These are phyloP conservation scores for Cirrhinus molitorella DNA, from an alignment of 2,797 vertebrate genomes.

Conservation along the genomic window DNA sequence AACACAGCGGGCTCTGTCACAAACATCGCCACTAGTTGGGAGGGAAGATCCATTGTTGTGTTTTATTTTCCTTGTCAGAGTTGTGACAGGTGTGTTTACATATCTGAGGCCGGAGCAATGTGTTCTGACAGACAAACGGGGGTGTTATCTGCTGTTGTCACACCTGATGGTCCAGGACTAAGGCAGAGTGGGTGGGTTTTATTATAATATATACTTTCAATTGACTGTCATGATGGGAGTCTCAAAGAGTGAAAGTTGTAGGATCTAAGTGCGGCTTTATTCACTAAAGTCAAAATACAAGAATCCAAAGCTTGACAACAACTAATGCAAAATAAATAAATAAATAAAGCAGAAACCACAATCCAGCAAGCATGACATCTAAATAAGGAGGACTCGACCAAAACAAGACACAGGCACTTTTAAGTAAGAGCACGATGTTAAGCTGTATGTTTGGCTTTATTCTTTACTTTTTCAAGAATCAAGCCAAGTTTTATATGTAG, in stretches of 20 bases:
- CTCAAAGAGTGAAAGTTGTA: neutral
- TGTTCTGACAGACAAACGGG: constrained; percentile 38
- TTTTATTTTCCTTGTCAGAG: constrained; percentile 27
- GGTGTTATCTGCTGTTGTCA: constrained; percentile 37
- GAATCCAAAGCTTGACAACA: neutral
- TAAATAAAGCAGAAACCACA: neutral
- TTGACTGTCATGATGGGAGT: neutral
- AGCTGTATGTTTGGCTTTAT: neutral
- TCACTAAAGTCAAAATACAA: neutral
- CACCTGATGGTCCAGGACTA: constrained; percentile 11
- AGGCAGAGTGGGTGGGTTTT: constrained; percentile 14
- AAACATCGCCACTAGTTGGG: constrained; percentile 32
- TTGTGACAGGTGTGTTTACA: constrained; percentile 49
- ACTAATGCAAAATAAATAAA: neutral
- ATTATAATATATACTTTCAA: constrained; percentile 29
- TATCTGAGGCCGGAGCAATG: constrained; percentile 28
- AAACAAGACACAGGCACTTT: neutral
- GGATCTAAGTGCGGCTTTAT: neutral
- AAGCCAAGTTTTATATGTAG: neutral
- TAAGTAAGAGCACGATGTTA: neutral
- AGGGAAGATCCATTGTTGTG: constrained; percentile 38
- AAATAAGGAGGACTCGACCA: neutral
- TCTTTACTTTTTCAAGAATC: neutral
- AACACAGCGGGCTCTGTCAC: constrained; percentile 38
- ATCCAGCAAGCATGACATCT: neutral